Conservation (phyloP, 2,888 invertebrate genomes). For the Epinotia nisella region DNA sequence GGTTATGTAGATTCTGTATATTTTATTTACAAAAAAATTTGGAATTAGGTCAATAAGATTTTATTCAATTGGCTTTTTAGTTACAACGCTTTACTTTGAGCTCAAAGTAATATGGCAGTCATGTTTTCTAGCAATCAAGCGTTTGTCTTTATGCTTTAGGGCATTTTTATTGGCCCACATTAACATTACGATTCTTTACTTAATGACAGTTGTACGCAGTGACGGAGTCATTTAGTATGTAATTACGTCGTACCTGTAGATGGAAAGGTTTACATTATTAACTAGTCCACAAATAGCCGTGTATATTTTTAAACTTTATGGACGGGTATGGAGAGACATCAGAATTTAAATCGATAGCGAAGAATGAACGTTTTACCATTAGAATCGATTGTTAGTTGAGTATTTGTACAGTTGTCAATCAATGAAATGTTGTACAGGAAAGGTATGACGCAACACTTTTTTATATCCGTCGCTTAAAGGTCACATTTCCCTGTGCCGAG, state of each 20-base stretch:
- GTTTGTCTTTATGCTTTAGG: no score
- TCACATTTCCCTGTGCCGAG: background rate
- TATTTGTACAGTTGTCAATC: background rate
- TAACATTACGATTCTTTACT: background rate
- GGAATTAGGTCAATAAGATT: no score
- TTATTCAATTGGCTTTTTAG: no score
- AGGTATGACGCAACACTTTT: slow-evolving; percentile 3
- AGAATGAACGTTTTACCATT: background rate
- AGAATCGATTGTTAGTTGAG: background rate
- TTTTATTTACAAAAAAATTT: no score
- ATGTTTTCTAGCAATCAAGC: no score
- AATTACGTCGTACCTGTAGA: background rate
- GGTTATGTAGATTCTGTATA: no score
- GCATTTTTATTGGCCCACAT: background rate
- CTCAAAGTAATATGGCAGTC: no score
- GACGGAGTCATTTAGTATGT: background rate
- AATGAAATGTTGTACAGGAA: background rate
- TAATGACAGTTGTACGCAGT: background rate
- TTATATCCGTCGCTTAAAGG: background rate
- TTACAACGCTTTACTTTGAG: no score
- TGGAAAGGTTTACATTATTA: slow-evolving; percentile 5
- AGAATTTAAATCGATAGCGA: background rate
- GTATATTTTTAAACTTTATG: background rate
- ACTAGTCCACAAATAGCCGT: background rate
- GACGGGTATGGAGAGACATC: background rate